Evolutionary conservation across 1,140 invertebrate species (phyloP), one percentile per base, ranked within the genome.

Genomic region (Caenorhabditis inopinata): DNA sequence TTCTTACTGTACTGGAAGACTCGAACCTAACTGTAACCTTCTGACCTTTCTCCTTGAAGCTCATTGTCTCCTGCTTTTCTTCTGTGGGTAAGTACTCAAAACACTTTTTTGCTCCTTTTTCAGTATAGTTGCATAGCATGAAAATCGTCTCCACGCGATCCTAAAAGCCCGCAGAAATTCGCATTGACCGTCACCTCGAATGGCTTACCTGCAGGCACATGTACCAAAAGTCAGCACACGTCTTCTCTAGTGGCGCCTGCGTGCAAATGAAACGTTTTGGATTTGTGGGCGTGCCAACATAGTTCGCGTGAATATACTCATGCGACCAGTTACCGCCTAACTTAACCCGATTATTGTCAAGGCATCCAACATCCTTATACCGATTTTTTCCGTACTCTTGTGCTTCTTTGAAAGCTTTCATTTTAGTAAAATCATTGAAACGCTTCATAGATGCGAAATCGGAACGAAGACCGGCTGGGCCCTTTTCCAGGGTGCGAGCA

Each of bases 271-370:
- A 46, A 5, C 68, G 7, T 29, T 46, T 42, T 6, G 68, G 68
- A 74, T 74, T 45, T 0, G 38, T 16, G 9, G 68, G 68, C 7
- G 68, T 74, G 11, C 12, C 21, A 9, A 68, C 42, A 21, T 42
- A 79, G 21, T 74, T 53, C 0, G 75, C 80, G 85, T 84, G 68
- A 29, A 74, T 45, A 11, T 74, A 74, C 5, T 74, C 45, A 12
- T 74, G 68, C 5, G 35, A 6, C 68, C 68, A 45, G 12, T 16
- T 27, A 18, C 29, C 21, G 35, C 35, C 23, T 6, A 74, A n/a
- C 18, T 74, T 74, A 5, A 74, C 68, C 16, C 68, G 68, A 74
- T 45, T 74, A 11, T 45, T 27, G 12, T 74, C 68, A 2, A 74
- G 14, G 23, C 68, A 74, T 74, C 68, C 68, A 12, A 74, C 38